Base-by-base conservation (phyloP, 2,113 vertebrate genomes). In the Meles meles region DNA sequence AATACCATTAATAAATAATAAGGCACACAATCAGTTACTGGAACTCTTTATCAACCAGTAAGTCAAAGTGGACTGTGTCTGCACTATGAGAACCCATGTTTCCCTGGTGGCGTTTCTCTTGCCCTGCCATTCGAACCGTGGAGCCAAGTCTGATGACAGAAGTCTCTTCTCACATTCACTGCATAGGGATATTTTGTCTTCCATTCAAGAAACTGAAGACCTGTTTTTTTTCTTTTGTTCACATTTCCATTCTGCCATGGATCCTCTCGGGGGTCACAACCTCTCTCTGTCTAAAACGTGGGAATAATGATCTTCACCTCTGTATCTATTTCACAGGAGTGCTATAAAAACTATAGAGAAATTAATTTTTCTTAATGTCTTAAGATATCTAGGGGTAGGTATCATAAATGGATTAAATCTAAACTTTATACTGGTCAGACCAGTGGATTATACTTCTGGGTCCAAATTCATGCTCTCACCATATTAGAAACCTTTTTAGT, bases 41-140 rank as follows among this genome's bases (percentile, higher is more conserved):
- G 44, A n/a, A 25, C 29, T 67, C 63, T 61, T 42, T n/a, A 59
- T 37, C 72, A 57, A 3, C 34, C 15, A 42, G 1, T 10, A 25
- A 76, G n/a, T 2, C 7, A 34, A 59, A 39, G 25, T 20, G 0
- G 2, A 6, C 21, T 39, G 25, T 25, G 23, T 29, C 34, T 6
- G 39, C 61, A 10, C 25, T 2, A 2, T 29, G 25, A 57, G 27
- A 84, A 34, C 44, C 69, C 29, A 6, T 0, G 12, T 15, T 42
- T 49, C 31, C 7, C 29, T 52, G 4, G 42, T 11, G 27, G 8
- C 0, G 1, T 44, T 15, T 77, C 17, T 23, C 18, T 59, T 69
- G 42, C 31, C 63, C 31, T 10, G 37, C 3, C 29, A 23, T 55
- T n/a, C 3, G 21, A 47, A 67, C 17, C 2, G 0, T 1, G 10